These are phyloP conservation scores for Uloborus plumipes DNA, from an alignment of 2,888 invertebrate species.

Conservation along the genomic window DNA sequence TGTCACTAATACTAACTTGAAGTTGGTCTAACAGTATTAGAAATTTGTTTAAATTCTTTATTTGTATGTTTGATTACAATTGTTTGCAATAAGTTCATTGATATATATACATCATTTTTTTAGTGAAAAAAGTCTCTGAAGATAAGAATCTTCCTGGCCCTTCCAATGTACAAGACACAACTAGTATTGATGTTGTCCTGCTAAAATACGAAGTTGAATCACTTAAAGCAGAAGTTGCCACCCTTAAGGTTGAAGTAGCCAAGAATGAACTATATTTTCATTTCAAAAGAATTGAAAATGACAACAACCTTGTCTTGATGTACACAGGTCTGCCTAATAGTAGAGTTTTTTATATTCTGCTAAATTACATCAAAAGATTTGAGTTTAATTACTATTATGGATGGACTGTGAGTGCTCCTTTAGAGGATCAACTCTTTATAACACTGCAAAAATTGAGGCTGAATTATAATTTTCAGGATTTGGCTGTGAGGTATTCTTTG, in stretches of 20 bases:
- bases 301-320: neutral
- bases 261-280: neutral
- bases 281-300: neutral
- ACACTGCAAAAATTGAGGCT: neutral
- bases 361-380: neutral
- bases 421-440: neutral
- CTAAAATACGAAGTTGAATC: no score
- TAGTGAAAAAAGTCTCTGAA: no score
- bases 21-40: no score
- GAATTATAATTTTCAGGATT: neutral
- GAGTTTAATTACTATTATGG: slow-evolving; percentile 8
- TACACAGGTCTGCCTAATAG: neutral
- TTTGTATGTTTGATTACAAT: no score
- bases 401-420: neutral
- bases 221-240: neutral
- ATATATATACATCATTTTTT: no score
- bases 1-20: no score
- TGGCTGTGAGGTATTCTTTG: neutral
- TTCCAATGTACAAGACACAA: no score
- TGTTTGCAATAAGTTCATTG: no score
- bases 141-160: no score
- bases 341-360: neutral
- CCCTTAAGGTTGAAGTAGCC: neutral
- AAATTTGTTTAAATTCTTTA: no score
- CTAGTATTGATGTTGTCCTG: no score